A percentile compares a stretch with the other conserved stretches of the same genome.
Conservation (phyloP, 1,140 invertebrate genomes). For the Brachystomella parvula region DNA sequence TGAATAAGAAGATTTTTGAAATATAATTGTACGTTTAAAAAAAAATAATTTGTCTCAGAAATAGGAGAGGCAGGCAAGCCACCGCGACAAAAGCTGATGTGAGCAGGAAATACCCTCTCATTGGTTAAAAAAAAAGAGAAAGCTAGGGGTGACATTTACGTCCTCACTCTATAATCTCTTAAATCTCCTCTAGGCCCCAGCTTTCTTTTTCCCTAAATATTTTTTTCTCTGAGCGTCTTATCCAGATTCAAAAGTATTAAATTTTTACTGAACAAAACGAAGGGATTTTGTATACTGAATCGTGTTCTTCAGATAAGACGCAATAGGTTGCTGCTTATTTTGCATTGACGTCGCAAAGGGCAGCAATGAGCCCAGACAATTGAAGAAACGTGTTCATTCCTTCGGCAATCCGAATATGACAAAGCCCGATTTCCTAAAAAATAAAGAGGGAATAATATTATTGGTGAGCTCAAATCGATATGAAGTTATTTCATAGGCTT, state of each 20-base stretch:
- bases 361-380: constrained; percentile 76
- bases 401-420: constrained; percentile 83
- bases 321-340: neutral
- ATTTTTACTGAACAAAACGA: neutral
- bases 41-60: neutral
- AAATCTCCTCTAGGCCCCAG: neutral
- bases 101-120: neutral
- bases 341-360: constrained; percentile 45
- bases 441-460: constrained; percentile 37
- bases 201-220: neutral
- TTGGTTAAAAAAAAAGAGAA: neutral
- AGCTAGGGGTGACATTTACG: too few species aligned
- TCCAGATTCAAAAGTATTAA: neutral
- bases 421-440: constrained; percentile 79
- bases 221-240: neutral
- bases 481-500: constrained; percentile 31
- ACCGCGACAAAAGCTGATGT: neutral
- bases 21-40: neutral
- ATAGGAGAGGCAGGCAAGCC: neutral
- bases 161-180: neutral
- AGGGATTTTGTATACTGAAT: neutral
- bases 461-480: constrained; percentile 19
- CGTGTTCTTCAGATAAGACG: too few species aligned
- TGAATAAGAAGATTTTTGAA: neutral
- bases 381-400: constrained; percentile 81